phyloP scores from a whole-genome alignment of 92 coral and sea anemone genomes.

The Siderastrea siderea region DNA sequence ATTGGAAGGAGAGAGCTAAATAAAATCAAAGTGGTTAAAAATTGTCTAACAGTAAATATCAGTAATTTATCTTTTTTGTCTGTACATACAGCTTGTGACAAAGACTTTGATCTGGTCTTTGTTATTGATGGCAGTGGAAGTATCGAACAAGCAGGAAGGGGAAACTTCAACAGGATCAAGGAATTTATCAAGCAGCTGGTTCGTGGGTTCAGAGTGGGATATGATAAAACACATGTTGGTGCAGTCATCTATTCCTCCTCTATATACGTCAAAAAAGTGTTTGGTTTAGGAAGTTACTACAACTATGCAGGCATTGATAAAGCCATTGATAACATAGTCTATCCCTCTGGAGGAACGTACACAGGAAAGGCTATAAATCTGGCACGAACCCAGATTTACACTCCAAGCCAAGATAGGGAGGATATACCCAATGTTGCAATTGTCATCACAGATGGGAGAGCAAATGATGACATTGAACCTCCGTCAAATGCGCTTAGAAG shows the following conservation, averaged over 20 bases:
- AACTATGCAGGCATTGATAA: background rate
- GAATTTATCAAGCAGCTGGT: slow-evolving; percentile 66
- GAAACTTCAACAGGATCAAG: slow-evolving; percentile 73
- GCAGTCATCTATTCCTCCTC: slow-evolving; percentile 62
- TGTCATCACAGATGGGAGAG: slow-evolving; percentile 69
- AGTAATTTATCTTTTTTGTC: background rate
- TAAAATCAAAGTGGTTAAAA: no score
- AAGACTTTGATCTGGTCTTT: slow-evolving; percentile 73
- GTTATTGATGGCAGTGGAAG: slow-evolving; percentile 88
- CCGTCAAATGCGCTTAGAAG: slow-evolving; percentile 34
- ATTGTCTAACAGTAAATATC: background rate
- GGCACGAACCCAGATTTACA: slow-evolving; percentile 30
- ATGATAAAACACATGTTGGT: slow-evolving; percentile 76
- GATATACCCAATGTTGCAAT: slow-evolving; percentile 61
- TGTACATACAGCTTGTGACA: slow-evolving; percentile 15
- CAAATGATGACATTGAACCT: slow-evolving; percentile 29
- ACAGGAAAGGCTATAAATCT: slow-evolving; percentile 64
- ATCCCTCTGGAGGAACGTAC: slow-evolving; percentile 67
- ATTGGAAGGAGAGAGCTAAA: no score
- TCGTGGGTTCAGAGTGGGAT: slow-evolving; percentile 61
- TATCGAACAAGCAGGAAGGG: slow-evolving; percentile 61
- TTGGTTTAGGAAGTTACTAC: slow-evolving; percentile 37
- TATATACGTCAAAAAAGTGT: background rate
- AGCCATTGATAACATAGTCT: slow-evolving; percentile 42
- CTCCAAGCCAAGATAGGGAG: slow-evolving; percentile 21